Evolutionary conservation across 2,888 invertebrate species (phyloP), one percentile per base, ranked within the genome.

Genomic region (Napeogenes sylphis): DNA sequence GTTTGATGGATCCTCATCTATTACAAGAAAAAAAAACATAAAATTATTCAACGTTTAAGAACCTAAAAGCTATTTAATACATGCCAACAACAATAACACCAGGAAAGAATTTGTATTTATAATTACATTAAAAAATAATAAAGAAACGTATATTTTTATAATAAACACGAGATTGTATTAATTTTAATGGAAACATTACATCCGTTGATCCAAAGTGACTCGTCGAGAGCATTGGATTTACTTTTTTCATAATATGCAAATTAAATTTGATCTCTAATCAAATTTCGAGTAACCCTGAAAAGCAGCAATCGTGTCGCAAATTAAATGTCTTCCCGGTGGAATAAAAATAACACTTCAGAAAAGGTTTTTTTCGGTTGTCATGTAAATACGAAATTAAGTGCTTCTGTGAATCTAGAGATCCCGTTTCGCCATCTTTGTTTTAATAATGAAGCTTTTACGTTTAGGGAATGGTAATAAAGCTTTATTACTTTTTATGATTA

Each of bases 291-390:
- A 59, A 60, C 60, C 56, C 60, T 55, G 61, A 66, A 63, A 68
- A 61, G 62, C 63, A 70, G 68, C 69, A 69, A 70, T 70, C 66
- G 64, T 63, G 65, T 68, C 66, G 61, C 64, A 70, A 71, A 70
- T 71, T 69, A 67, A 71, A 70, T 69, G 58, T 69, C 63, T 61
- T 64, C 56, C 51, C 55, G 56, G 60, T 47, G 62, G 55, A 30
- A 58, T 62, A 68, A 65, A 66, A 67, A 67, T 66, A 66, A 65
- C 67, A 67, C 64, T 65, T 63, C 55, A 46, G 55, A 51, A 59
- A 67, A 53, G 60, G 57, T n/a, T 66, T 63, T 63, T 66, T 68
- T 62, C 59, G 45, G 59, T 61, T 56, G 56, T 62, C 63, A 64
- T 66, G 63, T 64, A 66, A 63, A 66, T 66, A 65, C 56, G 59